phyloP scores from a whole-genome alignment of 2,113 vertebrate species.

The Lycaon pictus region DNA sequence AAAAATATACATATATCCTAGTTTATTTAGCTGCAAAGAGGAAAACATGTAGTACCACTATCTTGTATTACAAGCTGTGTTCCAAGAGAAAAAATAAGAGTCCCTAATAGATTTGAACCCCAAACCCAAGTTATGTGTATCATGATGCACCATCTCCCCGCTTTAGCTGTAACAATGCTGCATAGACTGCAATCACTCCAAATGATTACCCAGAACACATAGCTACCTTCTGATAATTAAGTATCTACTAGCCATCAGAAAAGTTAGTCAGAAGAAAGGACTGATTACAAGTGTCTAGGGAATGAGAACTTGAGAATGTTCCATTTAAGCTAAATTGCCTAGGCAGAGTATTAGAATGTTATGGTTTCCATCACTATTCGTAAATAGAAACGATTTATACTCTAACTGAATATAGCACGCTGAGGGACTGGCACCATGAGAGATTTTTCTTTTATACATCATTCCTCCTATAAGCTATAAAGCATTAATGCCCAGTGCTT shows the following conservation, averaged over 20 bases:
- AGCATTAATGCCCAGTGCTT: neutral
- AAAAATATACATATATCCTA: neutral
- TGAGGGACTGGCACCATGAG: neutral
- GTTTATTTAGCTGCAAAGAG: neutral
- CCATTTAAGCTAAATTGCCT: conserved; percentile 36
- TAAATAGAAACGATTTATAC: conserved; percentile 29
- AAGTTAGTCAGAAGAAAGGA: conserved; percentile 42
- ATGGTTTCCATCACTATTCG: neutral
- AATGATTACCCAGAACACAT: conserved; percentile 62
- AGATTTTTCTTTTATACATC: neutral
- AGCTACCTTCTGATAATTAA: conserved; percentile 82
- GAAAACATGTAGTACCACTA: neutral
- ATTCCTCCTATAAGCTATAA: neutral
- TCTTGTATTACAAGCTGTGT: neutral
- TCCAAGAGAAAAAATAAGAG: neutral
- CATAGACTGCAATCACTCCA: conserved; percentile 3
- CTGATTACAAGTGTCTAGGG: neutral
- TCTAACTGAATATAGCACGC: conserved; percentile 20
- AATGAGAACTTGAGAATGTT: conserved; percentile 15
- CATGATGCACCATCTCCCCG: conserved; percentile 9
- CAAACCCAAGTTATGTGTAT: neutral
- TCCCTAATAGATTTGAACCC: neutral
- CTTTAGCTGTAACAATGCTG: neutral
- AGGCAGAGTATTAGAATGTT: conserved; percentile 18
- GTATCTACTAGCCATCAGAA: neutral